A percentile compares a stretch with the other conserved stretches of the same genome.
These are phyloP conservation scores for Ochropacha duplaris DNA, from an alignment of 2,888 invertebrate genomes.

Conservation along the genomic window DNA sequence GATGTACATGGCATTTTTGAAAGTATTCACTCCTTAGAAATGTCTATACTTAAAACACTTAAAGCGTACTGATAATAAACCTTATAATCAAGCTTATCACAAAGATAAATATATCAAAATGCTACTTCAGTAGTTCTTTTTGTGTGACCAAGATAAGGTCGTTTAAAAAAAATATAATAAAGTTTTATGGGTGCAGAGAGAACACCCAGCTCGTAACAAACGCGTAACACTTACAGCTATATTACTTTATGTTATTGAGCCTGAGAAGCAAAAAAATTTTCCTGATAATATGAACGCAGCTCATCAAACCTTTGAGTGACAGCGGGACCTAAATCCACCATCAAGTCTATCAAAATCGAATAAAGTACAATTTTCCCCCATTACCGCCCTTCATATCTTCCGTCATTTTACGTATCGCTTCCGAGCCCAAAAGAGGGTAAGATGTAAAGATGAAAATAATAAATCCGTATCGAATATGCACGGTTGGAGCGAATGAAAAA, in stretches of 20 bases:
- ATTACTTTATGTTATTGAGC: slow-evolving; percentile 2
- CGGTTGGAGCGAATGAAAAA: slow-evolving; percentile 63
- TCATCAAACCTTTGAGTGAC: slow-evolving; percentile 58
- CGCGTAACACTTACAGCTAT: neutral
- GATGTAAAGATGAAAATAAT: slow-evolving; percentile 76
- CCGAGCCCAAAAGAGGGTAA: slow-evolving; percentile 76
- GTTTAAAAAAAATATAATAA: slow-evolving; percentile 54
- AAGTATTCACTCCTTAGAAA: neutral
- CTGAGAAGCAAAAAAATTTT: slow-evolving; percentile 2
- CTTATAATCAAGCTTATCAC: slow-evolving; percentile 51
- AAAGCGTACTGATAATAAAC: neutral
- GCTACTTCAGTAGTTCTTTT: slow-evolving; percentile 71
- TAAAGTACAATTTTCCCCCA: slow-evolving; percentile 81
- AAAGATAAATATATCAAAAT: slow-evolving; percentile 57
- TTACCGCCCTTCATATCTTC: slow-evolving; percentile 80
- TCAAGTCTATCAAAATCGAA: slow-evolving; percentile 81
- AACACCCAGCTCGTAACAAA: slow-evolving; percentile 47
- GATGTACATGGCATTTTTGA: neutral
- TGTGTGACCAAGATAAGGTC: slow-evolving; percentile 59
- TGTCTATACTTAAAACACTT: no score
- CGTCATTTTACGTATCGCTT: slow-evolving; percentile 82
- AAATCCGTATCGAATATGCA: slow-evolving; percentile 80
- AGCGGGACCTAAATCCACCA: slow-evolving; percentile 71
- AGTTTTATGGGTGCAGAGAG: slow-evolving; percentile 44
- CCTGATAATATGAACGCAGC: slow-evolving; percentile 35